Conservation (phyloP, 2,888 invertebrate genomes). For the Eugnorisma glareosa region DNA sequence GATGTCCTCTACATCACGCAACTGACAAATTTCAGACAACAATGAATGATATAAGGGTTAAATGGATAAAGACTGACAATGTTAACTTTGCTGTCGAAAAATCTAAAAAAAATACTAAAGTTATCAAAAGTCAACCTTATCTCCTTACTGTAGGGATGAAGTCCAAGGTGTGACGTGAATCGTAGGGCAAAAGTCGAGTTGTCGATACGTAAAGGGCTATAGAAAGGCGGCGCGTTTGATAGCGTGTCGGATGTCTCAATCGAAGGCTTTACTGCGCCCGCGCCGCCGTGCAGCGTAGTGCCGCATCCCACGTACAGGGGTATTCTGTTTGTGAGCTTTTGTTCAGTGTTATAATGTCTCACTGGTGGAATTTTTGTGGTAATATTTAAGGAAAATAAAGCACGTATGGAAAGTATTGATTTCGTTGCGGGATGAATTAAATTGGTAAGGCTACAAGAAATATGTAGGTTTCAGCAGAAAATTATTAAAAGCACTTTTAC, state of each 20-base stretch:
- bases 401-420: conserved; percentile 51
- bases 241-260: conserved; percentile 89
- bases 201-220: conserved; percentile 83
- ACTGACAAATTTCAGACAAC: conserved; percentile 89
- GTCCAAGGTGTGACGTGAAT: conserved; percentile 45
- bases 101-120: conserved; percentile 45
- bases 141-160: conserved; percentile 32
- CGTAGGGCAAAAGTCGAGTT: conserved; percentile 70
- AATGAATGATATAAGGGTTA: conserved; percentile 88
- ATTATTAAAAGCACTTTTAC: neutral
- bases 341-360: conserved; percentile 72
- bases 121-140: conserved; percentile 67
- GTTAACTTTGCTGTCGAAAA: conserved; percentile 29
- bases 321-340: conserved; percentile 72
- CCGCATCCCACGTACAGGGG: conserved; percentile 76
- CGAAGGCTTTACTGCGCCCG: conserved; percentile 85
- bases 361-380: conserved; percentile 63
- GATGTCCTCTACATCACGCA: conserved; percentile 83
- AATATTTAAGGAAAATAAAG: conserved; percentile 59
- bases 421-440: conserved; percentile 21
- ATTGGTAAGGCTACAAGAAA: conserved; percentile 2
- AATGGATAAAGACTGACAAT: conserved; percentile 82
- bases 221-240: conserved; percentile 88
- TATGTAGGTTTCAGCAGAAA: neutral
- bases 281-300: conserved; percentile 75